Evolutionary conservation across 2,888 invertebrate species (phyloP).

Genomic region (Lasioglossum vierecki): DNA sequence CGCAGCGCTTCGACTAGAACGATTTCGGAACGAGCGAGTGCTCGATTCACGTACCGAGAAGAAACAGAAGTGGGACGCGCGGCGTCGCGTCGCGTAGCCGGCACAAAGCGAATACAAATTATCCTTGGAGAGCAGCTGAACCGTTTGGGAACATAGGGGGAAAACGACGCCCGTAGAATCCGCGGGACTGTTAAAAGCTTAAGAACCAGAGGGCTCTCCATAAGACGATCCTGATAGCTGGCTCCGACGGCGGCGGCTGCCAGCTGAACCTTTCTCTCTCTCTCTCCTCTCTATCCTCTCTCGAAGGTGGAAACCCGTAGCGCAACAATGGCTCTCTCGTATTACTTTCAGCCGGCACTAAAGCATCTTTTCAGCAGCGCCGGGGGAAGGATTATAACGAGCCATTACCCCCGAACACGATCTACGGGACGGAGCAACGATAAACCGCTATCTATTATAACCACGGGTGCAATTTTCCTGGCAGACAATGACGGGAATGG

Average conservation of each 20-base stretch:
- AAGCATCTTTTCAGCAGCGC: constrained; percentile 52
- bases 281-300: background rate
- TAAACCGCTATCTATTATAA: constrained; percentile 59
- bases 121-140: background rate
- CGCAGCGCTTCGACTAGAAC: constrained; percentile 2
- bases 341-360: constrained; percentile 43
- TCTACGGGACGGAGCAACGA: constrained; percentile 45
- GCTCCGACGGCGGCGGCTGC: background rate
- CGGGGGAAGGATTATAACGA: constrained; percentile 51
- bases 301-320: background rate
- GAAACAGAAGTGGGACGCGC: constrained; percentile 4
- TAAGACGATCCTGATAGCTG: constrained; percentile 45
- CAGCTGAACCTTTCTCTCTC: constrained; percentile 23
- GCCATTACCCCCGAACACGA: constrained; percentile 55
- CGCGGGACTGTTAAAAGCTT: constrained; percentile 21
- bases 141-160: background rate
- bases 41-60: background rate
- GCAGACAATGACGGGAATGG: constrained; percentile 53
- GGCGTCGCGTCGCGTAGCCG: background rate
- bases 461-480: constrained; percentile 43
- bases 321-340: constrained; percentile 46
- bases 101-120: constrained; percentile 17
- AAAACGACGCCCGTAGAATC: constrained; percentile 13
- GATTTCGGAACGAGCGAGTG: background rate
- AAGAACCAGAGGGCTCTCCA: constrained; percentile 19